Evolutionary conservation across 2,113 vertebrate species (phyloP), one percentile per base, ranked within the genome.

Genomic region (Amblyornis subalaris): DNA sequence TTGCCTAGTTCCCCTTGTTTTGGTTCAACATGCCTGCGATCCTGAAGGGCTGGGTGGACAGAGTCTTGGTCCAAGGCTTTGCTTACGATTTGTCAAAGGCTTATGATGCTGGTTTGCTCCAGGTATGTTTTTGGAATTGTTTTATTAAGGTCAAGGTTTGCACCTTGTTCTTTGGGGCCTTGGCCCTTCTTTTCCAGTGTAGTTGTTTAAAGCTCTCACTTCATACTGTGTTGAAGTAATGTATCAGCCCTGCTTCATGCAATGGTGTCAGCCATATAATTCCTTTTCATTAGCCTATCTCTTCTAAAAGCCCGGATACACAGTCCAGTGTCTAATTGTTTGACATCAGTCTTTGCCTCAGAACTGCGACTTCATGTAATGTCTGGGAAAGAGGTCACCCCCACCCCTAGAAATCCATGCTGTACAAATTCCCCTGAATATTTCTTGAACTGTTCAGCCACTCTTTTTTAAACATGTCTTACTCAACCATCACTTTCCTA

Each of bases 1-100:
- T 83, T 53, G 57, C 85, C 18, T 48, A 98, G 98, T 98, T 98
- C 77, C 98, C 98, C 15, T 93, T 98, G 44, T 98, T 98, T 83
- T 98, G 98, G 98, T 96, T 97, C 96, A 98, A 91, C 20, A 83
- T 98, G 94, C 98, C 98, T 7, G 98, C 98, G 2, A 97, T 98
- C 84, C 85, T 98, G 95, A 98, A 98, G 83, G 98, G 98, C 71
- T 98, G 98, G 98, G 95, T 98, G 96, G 98, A 98, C 95, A 94
- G 97, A 92, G 98, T 98, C 75, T 94, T 98, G 48, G 96, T 97
- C 55, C 97, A 97, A 85, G 98, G 98, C 44, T 98, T 98, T 85
- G 98, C 98, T 77, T 94, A 97, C 0, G 95, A 97, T 10, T 21
- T 97, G 60, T 96, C 97, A 7, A 85, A 90, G 9, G 78, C 47